Evolutionary conservation across 2,888 invertebrate species (phyloP).

Genomic region (Zaprionus obscuricornis): DNA sequence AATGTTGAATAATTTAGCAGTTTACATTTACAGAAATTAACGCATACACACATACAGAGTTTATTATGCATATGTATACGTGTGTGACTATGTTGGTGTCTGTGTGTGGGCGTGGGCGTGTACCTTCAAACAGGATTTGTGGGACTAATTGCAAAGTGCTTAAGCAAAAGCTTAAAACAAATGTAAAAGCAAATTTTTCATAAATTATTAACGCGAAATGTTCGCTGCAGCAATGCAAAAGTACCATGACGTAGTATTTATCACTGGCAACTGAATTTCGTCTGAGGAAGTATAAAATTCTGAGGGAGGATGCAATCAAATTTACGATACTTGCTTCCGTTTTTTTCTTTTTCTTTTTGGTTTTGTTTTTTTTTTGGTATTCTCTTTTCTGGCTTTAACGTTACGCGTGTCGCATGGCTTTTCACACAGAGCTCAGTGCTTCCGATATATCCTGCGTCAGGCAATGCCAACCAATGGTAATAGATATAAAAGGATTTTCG

Average conservation of each 20-base stretch:
- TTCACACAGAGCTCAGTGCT: conserved; percentile 54
- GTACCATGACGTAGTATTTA: too few species aligned
- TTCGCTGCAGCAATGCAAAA: conserved; percentile 3
- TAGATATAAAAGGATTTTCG: conserved; percentile 71
- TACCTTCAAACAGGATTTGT: conserved; percentile 72
- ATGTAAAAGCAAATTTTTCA: conserved; percentile 77
- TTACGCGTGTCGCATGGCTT: conserved; percentile 56
- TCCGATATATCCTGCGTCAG: neutral
- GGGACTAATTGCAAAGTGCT: conserved; percentile 82
- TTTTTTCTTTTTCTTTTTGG: too few species aligned
- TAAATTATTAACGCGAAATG: conserved; percentile 80
- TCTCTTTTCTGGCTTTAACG: too few species aligned
- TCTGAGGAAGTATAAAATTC: too few species aligned
- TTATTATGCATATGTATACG: conserved; percentile 31
- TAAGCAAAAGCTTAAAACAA: conserved; percentile 80
- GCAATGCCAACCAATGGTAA: conserved; percentile 30
- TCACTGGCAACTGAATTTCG: too few species aligned
- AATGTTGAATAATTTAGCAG: conserved; percentile 70
- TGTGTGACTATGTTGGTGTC: conserved; percentile 2
- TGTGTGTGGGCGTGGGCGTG: conserved; percentile 31
- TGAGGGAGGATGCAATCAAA: conserved; percentile 56
- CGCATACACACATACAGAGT: conserved; percentile 35
- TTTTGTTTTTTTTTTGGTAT: conserved; percentile 1
- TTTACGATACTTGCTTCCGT: conserved; percentile 17
- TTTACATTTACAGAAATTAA: conserved; percentile 78